A percentile compares a stretch with the other conserved stretches of the same genome.
Evolutionary conservation across 1,140 invertebrate species (phyloP).

Genomic region (Drosophila subobscura): DNA sequence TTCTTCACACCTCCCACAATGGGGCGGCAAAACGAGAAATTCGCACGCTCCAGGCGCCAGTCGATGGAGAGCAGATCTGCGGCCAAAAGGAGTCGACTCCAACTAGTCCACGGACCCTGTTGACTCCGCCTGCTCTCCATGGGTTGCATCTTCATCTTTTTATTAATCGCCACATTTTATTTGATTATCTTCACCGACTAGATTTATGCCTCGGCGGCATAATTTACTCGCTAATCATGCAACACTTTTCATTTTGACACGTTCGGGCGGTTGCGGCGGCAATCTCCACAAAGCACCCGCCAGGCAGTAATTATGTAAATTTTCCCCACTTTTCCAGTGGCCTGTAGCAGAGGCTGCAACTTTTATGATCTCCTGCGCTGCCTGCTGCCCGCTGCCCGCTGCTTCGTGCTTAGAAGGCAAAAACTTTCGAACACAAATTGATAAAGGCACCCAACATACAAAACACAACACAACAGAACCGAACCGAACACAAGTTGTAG

Average conservation of each 20-base stretch:
- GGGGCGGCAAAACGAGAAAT: constrained; percentile 41
- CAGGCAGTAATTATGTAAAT: constrained; percentile 79
- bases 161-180: constrained; percentile 77
- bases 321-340: constrained; percentile 21
- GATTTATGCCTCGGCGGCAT: constrained; percentile 67
- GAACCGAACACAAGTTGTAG: constrained; percentile 22
- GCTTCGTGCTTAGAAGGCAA: constrained; percentile 66
- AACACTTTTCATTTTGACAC: constrained; percentile 81
- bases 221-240: constrained; percentile 80
- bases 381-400: constrained; percentile 18
- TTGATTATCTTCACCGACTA: constrained; percentile 66
- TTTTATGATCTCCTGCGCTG: constrained; percentile 69
- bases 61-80: constrained; percentile 58
- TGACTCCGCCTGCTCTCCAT: neutral
- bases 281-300: constrained; percentile 63
- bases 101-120: constrained; percentile 30
- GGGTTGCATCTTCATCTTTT: constrained; percentile 72
- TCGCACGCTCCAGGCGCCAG: constrained; percentile 71
- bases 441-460: constrained; percentile 58
- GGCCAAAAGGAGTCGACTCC: constrained; percentile 16
- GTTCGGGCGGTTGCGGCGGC: constrained; percentile 55
- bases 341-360: constrained; percentile 16
- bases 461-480: constrained; percentile 28
- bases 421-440: constrained; percentile 69
- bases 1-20: constrained; percentile 77